phyloP scores from a whole-genome alignment of 1,140 invertebrate species.

The Pseudomyrmex pallidus region DNA sequence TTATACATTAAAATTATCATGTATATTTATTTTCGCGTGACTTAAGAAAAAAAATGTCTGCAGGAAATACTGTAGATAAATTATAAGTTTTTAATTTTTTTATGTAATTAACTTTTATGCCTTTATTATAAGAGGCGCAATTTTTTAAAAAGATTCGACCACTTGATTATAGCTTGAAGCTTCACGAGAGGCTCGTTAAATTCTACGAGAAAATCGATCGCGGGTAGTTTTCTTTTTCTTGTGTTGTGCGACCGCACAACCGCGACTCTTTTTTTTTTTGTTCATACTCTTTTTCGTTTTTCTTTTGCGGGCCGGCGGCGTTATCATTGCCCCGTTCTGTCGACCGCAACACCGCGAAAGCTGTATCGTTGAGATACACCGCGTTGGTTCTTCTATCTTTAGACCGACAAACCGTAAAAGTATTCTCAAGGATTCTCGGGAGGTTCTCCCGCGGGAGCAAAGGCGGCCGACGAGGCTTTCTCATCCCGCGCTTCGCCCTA shows the following conservation, averaged over 20 bases:
- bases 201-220: conserved; percentile 18
- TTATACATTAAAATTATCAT: no score
- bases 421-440: conserved; percentile 70
- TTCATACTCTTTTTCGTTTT: conserved; percentile 19
- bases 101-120: no score
- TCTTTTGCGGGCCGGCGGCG: conserved; percentile 35
- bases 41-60: no score
- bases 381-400: conserved; percentile 67
- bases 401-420: conserved; percentile 64
- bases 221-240: conserved; percentile 3
- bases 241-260: conserved; percentile 4
- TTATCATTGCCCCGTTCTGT: conserved; percentile 48
- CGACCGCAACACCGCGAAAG: conserved; percentile 55
- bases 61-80: no score
- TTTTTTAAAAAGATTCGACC: not conserved
- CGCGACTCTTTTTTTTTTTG: not conserved
- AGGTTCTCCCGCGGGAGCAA: conserved; percentile 63
- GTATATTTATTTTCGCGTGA: no score
- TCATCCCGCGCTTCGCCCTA: conserved; percentile 49
- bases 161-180: not conserved
- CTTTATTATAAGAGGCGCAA: no score
- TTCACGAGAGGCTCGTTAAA: conserved; percentile 28
- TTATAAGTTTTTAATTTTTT: no score
- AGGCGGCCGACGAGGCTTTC: conserved; percentile 54
- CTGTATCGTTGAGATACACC: conserved; percentile 32